Base-by-base conservation (phyloP, 2,888 invertebrate species). In the Lithodes maja region DNA sequence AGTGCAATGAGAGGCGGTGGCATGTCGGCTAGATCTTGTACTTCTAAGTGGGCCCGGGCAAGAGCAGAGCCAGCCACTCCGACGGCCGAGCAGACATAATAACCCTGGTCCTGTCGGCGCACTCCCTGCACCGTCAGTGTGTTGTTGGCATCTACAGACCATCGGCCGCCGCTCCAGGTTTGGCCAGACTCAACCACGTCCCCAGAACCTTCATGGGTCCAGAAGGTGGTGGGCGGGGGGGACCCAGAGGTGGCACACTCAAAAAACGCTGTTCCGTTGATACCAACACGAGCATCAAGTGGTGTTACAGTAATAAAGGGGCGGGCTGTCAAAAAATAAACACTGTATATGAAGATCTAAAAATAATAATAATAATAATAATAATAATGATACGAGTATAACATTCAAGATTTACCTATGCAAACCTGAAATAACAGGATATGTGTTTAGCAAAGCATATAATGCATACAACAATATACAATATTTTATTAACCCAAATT, bases 1-100 rank as follows among this genome's bases (percentile, higher is more conserved):
- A 97, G 95, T 93, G 96, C 96, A 93, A 98, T 97, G 92, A 97
- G 96, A 78, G 98, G 98, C n/a, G 98, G 98, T 91, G 96, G 96
- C 77, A 96, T 90, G 80, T 91, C 90, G 1, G 90, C 85, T 54
- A 91, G 81, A 49, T 87, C 90, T 55, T 91, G 91, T 5, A 97
- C 96, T 95, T 96, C 98, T 92, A 99, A 95, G 93, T 97, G 96
- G 77, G 97, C 97, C 88, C 98, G 96, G 92, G 97, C 97, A 92
- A 97, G 96, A 92, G 96, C 96, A 79, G 98, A 98, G 52, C 98
- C 99, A 74, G 98, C 98, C n/a, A 97, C 97, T 93, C 98, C 98
- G 86, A 99, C 95, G 68, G 99, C 99, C 78, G 98, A 98, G 93
- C 99, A 99, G 33, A 98, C 97, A 93, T 98, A 96, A 94, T 96